Percentiles rank a stretch among this genome's conserved stretches.
Evolutionary conservation across 23 tunicate genomes (phyloP).

Genomic region (Oikopleura albicans): DNA sequence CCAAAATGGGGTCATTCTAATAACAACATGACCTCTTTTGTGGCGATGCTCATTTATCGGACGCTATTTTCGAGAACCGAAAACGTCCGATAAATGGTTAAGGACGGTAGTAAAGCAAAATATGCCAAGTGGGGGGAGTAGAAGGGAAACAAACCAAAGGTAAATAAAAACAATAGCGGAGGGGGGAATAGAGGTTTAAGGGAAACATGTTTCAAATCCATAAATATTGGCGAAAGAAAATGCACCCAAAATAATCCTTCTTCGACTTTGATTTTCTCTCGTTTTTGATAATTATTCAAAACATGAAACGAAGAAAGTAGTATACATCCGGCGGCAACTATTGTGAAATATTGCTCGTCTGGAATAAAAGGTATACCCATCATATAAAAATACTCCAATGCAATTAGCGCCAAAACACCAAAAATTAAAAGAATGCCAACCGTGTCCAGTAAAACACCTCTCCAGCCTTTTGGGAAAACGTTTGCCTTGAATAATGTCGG

Average conservation of each 20-base stretch:
- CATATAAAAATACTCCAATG: not conserved
- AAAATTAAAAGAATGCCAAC: not conserved
- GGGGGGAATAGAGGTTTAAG: not conserved
- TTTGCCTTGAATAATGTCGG: too few relatives aligned
- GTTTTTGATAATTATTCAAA: not conserved
- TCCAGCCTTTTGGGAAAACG: not conserved
- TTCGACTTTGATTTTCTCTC: not conserved
- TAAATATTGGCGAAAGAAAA: not conserved
- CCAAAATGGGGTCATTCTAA: too few relatives aligned
- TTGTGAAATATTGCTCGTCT: not conserved
- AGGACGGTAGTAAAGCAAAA: too few relatives aligned
- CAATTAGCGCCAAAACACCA: not conserved
- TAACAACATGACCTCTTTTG: too few relatives aligned
- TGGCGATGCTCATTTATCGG: too few relatives aligned
- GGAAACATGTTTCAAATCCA: not conserved
- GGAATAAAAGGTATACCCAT: not conserved
- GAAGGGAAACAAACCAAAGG: too few relatives aligned
- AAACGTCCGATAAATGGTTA: too few relatives aligned
- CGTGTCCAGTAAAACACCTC: not conserved
- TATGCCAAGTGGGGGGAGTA: too few relatives aligned
- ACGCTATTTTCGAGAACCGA: too few relatives aligned
- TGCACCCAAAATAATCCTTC: not conserved
- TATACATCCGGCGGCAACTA: not conserved
- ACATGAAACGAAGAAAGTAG: not conserved
- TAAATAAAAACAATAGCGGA: not conserved